These are phyloP conservation scores for Perca fluviatilis DNA, from an alignment of 2,113 vertebrate genomes.

Conservation along the genomic window DNA sequence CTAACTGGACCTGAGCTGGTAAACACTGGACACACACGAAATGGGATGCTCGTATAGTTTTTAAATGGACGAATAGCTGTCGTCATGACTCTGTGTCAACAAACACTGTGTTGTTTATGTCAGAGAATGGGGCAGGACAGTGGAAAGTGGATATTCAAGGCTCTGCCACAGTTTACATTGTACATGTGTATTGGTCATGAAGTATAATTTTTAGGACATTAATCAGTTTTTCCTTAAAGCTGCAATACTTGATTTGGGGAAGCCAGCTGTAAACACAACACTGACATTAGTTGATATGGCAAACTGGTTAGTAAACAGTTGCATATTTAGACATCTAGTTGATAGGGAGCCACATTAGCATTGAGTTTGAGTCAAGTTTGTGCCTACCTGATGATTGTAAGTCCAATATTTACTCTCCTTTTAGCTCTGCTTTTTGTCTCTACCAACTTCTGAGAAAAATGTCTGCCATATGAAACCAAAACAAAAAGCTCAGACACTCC, in stretches of 20 bases:
- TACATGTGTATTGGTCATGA: neutral
- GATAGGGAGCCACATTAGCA: neutral
- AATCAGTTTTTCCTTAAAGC: neutral
- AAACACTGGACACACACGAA: conserved; percentile 52
- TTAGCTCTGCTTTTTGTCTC: neutral
- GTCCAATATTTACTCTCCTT: neutral
- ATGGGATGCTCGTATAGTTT: neutral
- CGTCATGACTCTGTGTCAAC: neutral
- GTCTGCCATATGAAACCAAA: neutral
- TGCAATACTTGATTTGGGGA: neutral
- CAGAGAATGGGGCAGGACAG: neutral
- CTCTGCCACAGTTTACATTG: neutral
- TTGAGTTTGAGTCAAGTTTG: neutral
- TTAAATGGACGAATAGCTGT: neutral
- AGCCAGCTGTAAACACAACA: neutral
- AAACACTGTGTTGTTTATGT: neutral
- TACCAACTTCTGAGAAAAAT: neutral
- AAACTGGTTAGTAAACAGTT: neutral
- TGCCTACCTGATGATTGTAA: neutral
- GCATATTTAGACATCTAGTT: neutral
- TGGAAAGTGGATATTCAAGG: neutral
- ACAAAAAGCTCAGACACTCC: neutral
- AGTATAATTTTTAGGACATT: neutral
- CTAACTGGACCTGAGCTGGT: conserved; percentile 92
- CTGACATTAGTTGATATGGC: neutral